Conservation (phyloP, 2,113 vertebrate species). For the Chaetorhynchus papuensis region DNA sequence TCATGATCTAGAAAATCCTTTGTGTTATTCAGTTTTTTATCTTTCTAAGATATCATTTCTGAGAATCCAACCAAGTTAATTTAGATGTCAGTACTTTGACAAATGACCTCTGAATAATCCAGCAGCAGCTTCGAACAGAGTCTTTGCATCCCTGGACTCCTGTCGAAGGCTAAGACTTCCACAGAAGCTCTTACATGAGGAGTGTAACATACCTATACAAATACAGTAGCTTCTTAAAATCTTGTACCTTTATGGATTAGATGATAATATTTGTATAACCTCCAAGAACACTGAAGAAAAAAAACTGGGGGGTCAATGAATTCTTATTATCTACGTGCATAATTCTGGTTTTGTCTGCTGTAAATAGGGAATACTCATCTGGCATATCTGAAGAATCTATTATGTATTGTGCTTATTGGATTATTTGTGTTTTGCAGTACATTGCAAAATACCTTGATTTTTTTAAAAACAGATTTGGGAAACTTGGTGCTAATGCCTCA, state of each 20-base stretch:
- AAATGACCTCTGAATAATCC: neutral
- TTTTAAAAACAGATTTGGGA: neutral
- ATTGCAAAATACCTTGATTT: neutral
- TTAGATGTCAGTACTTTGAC: neutral
- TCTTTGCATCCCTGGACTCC: neutral
- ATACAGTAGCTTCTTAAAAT: neutral
- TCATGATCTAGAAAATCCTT: neutral
- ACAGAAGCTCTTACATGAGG: neutral
- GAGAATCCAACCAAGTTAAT: slow-evolving; percentile 51
- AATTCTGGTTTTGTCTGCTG: neutral
- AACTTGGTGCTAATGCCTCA: neutral
- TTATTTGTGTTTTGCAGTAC: neutral
- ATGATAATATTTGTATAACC: neutral
- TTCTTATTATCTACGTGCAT: slow-evolving; percentile 24
- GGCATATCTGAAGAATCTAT: neutral
- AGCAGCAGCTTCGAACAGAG: neutral
- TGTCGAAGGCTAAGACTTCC: neutral
- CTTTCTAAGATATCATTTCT: slow-evolving; percentile 17
- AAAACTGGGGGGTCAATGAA: slow-evolving; percentile 28
- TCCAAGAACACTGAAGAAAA: slow-evolving; percentile 32
- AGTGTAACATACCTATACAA: neutral
- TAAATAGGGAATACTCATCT: neutral
- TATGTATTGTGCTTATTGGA: neutral
- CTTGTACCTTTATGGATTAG: neutral
- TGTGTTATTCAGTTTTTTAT: slow-evolving; percentile 2